These are phyloP conservation scores for Nephrotoma flavescens DNA, from an alignment of 2,888 invertebrate species.

Conservation along the genomic window DNA sequence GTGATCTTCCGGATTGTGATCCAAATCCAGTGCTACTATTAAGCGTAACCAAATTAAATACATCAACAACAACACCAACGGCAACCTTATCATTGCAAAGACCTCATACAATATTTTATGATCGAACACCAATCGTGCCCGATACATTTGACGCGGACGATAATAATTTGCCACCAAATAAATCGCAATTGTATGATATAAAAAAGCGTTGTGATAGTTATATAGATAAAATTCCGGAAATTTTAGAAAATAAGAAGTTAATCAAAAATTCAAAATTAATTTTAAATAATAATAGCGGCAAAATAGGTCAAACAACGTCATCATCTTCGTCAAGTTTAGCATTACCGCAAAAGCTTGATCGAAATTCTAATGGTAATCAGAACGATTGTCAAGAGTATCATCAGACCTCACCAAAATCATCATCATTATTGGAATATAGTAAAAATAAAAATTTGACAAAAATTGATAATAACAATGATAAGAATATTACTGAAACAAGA, in stretches of 20 bases:
- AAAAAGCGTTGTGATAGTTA: background rate
- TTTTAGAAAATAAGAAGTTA: background rate
- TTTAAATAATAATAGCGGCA: background rate
- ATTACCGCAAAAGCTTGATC: background rate
- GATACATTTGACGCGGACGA: background rate
- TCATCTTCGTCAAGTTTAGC: background rate
- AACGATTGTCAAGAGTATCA: background rate
- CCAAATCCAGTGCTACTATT: slow-evolving; percentile 4
- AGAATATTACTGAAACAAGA: background rate
- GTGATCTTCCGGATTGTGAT: slow-evolving; percentile 4
- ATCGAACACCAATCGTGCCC: background rate
- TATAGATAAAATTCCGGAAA: background rate
- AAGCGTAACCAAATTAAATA: background rate
- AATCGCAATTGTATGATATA: background rate
- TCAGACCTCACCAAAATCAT: background rate
- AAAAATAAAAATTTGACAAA: slow-evolving; percentile 1
- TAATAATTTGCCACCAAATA: background rate
- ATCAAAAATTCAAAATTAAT: background rate
- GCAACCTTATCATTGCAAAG: background rate
- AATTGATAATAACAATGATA: background rate
- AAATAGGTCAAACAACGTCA: slow-evolving; percentile 4
- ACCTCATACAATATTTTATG: background rate
- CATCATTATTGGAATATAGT: background rate
- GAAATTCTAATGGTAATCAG: background rate
- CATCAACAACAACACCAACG: background rate